Evolutionary conservation across 2,888 invertebrate genomes (phyloP).

Genomic region (Athalia cordata): DNA sequence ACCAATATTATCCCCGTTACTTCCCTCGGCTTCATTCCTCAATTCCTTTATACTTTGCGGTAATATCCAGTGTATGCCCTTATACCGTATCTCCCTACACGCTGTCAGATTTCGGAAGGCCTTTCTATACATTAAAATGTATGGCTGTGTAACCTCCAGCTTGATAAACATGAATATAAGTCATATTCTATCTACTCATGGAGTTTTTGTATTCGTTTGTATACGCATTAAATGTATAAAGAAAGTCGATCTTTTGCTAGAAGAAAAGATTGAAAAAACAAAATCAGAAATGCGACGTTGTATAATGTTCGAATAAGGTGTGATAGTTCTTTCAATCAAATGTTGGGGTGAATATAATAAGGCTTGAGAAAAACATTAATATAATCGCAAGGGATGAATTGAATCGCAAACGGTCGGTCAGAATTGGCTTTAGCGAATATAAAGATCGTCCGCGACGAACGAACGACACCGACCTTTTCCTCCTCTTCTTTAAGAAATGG

Average conservation of each 20-base stretch:
- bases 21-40: conserved; percentile 30
- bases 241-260: no score
- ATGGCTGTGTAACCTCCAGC: no score
- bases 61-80: conserved; percentile 44
- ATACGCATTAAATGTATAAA: no score
- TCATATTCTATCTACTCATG: no score
- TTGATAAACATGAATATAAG: no score
- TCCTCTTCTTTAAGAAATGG: conserved; percentile 51
- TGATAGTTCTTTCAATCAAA: conserved; percentile 3
- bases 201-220: no score
- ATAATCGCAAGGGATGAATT: conserved; percentile 34
- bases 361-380: conserved; percentile 26
- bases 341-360: not conserved
- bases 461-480: not conserved
- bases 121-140: not conserved
- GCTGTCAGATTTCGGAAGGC: conserved; percentile 25
- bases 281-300: not conserved
- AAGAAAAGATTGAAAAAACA: not conserved
- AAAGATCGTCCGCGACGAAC: conserved; percentile 49
- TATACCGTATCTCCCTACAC: conserved; percentile 24
- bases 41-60: conserved; percentile 47
- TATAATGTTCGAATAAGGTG: not conserved
- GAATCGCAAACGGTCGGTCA: conserved; percentile 56
- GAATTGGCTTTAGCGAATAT: conserved; percentile 61
- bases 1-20: conserved; percentile 44